Base-by-base conservation (phyloP, 1,140 invertebrate genomes). In the Camponotus vicinus region DNA sequence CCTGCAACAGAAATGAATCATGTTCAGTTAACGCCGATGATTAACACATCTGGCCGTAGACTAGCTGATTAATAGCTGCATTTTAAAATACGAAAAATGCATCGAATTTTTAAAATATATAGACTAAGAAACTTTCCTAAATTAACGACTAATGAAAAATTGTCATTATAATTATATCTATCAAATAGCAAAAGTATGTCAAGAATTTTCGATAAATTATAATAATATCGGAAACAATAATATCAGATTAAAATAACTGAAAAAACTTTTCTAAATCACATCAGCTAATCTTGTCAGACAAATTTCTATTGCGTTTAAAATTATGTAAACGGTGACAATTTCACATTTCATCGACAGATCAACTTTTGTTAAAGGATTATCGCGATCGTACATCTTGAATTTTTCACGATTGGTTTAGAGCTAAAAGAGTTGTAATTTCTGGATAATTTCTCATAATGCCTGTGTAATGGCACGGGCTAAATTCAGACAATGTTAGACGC, bases 1-100 rank as follows among this genome's bases (percentile, higher is more conserved):
- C 95, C 96, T 97, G 96, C 69, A 96, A 96, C 82, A 91, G 63
- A 92, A 89, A 80, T 0, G 57, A 75, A 59, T n/a, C 67, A 73
- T 15, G 18, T 45, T 78, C 37, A 57, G 1, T 69, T 40, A 42
- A 45, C 11, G 11, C 5, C 27, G 6, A n/a, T 76, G 27, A 7
- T 55, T 59, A 32, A 59, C 79, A 61, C 79, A 45, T 15, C 1
- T 21, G 18, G 8, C 27, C 21, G n/a, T 49, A 77, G 37, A 27
- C 32, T 27, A 2, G 3, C 27, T 18, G 42, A 6, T 42, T 61
- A 15, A 8, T 37, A 45, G 11, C 0, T 21, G 9, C 61, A n/a
- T 21, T 49, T 34, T 27, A 76, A 52, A 37, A 27, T 13, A 13
- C 27, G 15, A n/a, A 2, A 59, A 55, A 0, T 3, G 40, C 18